Base-by-base conservation (phyloP, 1,140 invertebrate genomes). In the Tigriopus japonicus region DNA sequence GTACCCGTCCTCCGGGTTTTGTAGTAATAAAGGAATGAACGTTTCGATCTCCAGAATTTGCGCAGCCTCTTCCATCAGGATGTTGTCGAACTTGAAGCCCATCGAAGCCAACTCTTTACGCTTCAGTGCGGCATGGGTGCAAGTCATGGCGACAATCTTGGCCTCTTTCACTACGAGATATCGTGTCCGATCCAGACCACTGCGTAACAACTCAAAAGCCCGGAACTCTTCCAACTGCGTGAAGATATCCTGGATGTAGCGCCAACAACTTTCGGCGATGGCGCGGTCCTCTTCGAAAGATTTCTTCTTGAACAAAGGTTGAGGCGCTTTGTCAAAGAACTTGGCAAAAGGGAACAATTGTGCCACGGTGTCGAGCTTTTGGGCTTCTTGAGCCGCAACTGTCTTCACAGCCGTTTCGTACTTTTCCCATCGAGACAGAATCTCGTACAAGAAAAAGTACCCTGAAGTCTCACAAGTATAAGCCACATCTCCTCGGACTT, bases 71-170 rank as follows among this genome's bases (percentile, higher is more conserved):
- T 99, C 96, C 94, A 99, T 99, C 0, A 99, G 72, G 59, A 98
- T 98, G 70, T 98, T 98, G 70, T 98, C 95, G 73, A 97, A 98
- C 70, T 94, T 91, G 69, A 93, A 95, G 60, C 84, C 90, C 67
- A 95, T 81, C 68, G 95, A 86, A 0, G 98, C 94, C 0, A 99
- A 76, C 71, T 99, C 96, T 60, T 89, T 84, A 42, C 96, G 78
- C 70, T 97, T 98, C 0, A 99, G 75, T 0, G 95, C 96, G 14
- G 96, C 95, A 73, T 99, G 96, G 0, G 96, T 99, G 77, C 96
- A 99, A 1, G 96, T 99, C 96, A 99, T 99, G 1, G 96, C 96
- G 66, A 99, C 98, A 24, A 99, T 96, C 75, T 98, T 98, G 0
- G 95, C 95, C 73, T 99, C 96, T 71, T 97, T 97, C 0, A 98